Evolutionary conservation across 2,113 vertebrate species (phyloP), one percentile per base, ranked within the genome.

Genomic region (Perca flavescens): DNA sequence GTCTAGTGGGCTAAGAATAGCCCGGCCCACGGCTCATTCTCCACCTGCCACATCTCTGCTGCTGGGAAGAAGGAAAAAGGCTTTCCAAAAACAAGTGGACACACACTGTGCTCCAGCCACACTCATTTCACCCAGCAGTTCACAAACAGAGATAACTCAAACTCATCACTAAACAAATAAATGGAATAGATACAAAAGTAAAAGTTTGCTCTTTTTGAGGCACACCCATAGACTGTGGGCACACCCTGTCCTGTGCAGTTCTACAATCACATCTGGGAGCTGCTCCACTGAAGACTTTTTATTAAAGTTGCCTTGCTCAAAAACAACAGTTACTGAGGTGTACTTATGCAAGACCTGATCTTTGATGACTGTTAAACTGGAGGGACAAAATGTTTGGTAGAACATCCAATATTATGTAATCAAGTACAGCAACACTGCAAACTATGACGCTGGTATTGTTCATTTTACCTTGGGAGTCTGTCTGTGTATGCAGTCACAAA

Each of bases 1-100:
- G 80, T 86, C 83, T 87, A 15, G 63, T 17, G 69, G 63, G 76
- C 86, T 92, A 89, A 90, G 73, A 93, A 92, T 91, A 94, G 77
- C 61, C 21, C 7, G 12, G 54, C 60, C 63, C 53, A 53, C 54
- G 43, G 54, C 73, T 78, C 43, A 6, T 50, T 75, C 65, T 83
- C 76, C 81, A 85, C 74, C 85, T 84, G 85, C 77, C 78, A 76
- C 69, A 76, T 74, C 71, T 83, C 58, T 57, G 56, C 61, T 68
- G 25, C 28, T 25, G 67, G 34, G 62, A 57, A 67, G 65, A 78
- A 57, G 56, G 62, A 72, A 36, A 64, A 34, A 40, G 22, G n/a
- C 40, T 62, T 53, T 57, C 58, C 43, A 54, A 47, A 83, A 34
- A 36, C 43, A 19, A 17, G 60, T 25, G 28, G 49, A 25, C 15